Evolutionary conservation across 2,888 invertebrate genomes (phyloP), one percentile per base, ranked within the genome.

Genomic region (Rhagium mordax): DNA sequence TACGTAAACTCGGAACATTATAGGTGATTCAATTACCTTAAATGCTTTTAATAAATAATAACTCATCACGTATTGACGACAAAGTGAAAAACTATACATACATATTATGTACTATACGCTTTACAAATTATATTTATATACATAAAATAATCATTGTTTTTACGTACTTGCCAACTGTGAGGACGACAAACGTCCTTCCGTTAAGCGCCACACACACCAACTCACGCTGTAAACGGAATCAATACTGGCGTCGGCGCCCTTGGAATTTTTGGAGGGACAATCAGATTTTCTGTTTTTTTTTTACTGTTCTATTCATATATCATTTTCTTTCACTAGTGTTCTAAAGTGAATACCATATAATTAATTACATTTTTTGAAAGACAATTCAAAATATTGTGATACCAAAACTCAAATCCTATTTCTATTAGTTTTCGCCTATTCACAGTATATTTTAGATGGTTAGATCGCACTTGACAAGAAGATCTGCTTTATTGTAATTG

Each of bases 161-260:
- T 78, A 84, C 85, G 83, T 85, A 86, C 86, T 85, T 86, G 81
- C 83, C 77, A 79, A 82, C 80, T 79, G 77, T 71, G 76, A 77
- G 82, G 82, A 82, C 83, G 80, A 79, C 71, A 81, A 81, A 82
- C 82, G 84, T 84, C 83, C 85, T 81, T 79, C 81, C 82, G 79
- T 80, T 78, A 80, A 78, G 79, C 81, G 78, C 76, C 79, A 81
- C 84, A 83, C 81, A 84, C 83, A 85, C 84, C 80, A 84, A 85
- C 84, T 85, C 84, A 83, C 82, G 83, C 77, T 81, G 79, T 76
- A 78, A 76, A 77, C 66, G 75, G 81, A 87, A 87, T 87, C 87
- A 84, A 87, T 87, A 87, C 81, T 77, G 81, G 82, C 86, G 86
- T 85, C 85, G 84, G 85, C 86, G 85, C 85, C 78, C 49, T 67